phyloP scores from a whole-genome alignment of 2,113 vertebrate species.

The Mystacornis crossleyi region DNA sequence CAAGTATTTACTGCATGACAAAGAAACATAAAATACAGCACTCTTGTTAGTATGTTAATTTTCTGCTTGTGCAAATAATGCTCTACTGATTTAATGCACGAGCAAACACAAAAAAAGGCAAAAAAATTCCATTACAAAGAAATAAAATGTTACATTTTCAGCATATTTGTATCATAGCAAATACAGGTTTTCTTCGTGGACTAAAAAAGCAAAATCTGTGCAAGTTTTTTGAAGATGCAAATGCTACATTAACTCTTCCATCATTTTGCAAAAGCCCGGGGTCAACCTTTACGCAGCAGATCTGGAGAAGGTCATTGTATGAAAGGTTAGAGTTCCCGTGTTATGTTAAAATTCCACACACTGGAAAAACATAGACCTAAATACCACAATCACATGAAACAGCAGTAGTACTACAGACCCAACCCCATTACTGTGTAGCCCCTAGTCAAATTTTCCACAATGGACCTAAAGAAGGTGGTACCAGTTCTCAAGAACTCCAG shows the following conservation, averaged over 20 bases:
- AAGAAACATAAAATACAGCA: neutral
- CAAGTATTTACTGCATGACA: neutral
- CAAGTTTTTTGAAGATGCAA: neutral
- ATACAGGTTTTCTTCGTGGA: neutral
- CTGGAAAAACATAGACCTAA: neutral
- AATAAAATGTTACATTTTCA: neutral
- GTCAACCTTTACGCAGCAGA: neutral
- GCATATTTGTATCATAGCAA: neutral
- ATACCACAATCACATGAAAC: neutral
- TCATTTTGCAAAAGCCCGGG: neutral
- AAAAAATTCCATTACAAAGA: neutral
- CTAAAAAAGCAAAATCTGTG: neutral
- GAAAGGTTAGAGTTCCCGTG: neutral
- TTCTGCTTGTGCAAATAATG: slow-evolving; percentile 4
- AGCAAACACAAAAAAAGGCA: neutral
- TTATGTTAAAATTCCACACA: neutral
- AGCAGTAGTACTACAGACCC: slow-evolving; percentile 26
- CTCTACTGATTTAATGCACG: neutral
- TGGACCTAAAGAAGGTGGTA: neutral
- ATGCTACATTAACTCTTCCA: neutral
- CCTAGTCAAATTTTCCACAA: neutral
- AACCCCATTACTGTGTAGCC: neutral
- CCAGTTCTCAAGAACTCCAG: neutral
- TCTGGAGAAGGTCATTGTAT: neutral
- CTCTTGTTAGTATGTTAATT: neutral